phyloP scores from a whole-genome alignment of 2,797 vertebrate genomes.

The Brachyalestes nurse region DNA sequence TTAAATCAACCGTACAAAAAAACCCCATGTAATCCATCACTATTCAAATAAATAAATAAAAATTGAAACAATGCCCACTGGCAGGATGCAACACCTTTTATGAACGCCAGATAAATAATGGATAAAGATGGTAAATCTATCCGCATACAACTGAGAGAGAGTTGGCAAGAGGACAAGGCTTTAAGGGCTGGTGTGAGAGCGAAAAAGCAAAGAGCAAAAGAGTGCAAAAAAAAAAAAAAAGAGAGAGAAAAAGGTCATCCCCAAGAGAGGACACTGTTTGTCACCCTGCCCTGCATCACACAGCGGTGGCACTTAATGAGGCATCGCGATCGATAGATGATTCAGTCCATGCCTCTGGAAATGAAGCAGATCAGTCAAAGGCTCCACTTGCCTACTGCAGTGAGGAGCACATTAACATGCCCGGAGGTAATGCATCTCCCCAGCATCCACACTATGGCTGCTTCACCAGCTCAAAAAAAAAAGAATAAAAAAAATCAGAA shows the following conservation, averaged over 20 bases:
- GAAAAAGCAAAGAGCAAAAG: not conserved
- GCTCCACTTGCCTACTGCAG: conserved; percentile 45
- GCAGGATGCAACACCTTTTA: not conserved
- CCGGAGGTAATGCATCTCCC: conserved; percentile 52
- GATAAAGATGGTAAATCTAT: not conserved
- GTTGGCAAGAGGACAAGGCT: not conserved
- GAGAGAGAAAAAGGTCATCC: conserved; percentile 50
- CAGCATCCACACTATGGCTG: conserved; percentile 36
- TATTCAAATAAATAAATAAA: not conserved
- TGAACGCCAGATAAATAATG: not conserved
- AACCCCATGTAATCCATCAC: not conserved
- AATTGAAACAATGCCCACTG: not conserved
- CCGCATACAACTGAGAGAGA: not conserved
- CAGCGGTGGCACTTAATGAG: conserved; percentile 75
- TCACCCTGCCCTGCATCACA: conserved; percentile 68
- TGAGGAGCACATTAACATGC: conserved; percentile 39
- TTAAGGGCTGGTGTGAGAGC: not conserved
- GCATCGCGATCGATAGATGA: conserved; percentile 77
- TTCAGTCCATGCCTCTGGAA: conserved; percentile 71
- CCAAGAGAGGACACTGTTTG: conserved; percentile 63
- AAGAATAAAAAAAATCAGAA: conserved; percentile 4
- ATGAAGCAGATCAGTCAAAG: conserved; percentile 79
- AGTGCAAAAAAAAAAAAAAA: not conserved
- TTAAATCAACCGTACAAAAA: not conserved
- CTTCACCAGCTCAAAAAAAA: conserved; percentile 32